phyloP scores from a whole-genome alignment of 1,140 invertebrate species.

The Drosophila erecta region DNA sequence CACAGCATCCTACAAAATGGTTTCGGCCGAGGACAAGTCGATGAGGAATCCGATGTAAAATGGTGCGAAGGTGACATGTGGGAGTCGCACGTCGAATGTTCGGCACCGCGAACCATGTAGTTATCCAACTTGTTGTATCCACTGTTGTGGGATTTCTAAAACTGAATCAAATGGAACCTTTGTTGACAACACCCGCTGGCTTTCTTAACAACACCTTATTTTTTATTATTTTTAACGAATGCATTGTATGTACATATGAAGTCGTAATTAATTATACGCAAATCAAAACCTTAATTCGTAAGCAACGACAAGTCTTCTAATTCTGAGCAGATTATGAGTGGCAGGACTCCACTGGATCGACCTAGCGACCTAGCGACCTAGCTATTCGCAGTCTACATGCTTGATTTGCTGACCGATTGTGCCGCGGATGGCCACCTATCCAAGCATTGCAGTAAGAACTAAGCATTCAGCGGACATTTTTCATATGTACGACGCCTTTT shows the following conservation, averaged over 20 bases:
- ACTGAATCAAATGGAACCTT: conserved; percentile 28
- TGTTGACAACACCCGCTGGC: conserved; percentile 45
- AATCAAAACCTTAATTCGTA: conserved; percentile 31
- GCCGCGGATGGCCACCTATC: too few relatives aligned
- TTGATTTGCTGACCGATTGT: too few relatives aligned
- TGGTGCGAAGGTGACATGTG: neutral
- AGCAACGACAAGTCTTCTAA: conserved; percentile 12
- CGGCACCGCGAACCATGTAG: neutral
- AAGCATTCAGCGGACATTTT: too few relatives aligned
- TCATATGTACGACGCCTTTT: too few relatives aligned
- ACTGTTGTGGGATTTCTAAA: conserved; percentile 16
- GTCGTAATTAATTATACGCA: conserved; percentile 60
- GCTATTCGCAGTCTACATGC: too few relatives aligned
- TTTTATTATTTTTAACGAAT: conserved; percentile 57
- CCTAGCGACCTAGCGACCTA: too few relatives aligned
- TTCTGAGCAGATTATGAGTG: neutral
- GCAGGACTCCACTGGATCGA: too few relatives aligned
- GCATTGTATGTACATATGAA: conserved; percentile 66
- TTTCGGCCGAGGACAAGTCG: conserved; percentile 1
- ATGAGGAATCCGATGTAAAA: neutral
- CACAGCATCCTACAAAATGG: neutral
- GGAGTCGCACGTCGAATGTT: neutral
- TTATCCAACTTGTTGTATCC: neutral
- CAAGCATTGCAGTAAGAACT: too few relatives aligned
- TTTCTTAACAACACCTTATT: conserved; percentile 21